Conservation (phyloP, 2,797 vertebrate species). For the Dendrocincla fuliginosa region DNA sequence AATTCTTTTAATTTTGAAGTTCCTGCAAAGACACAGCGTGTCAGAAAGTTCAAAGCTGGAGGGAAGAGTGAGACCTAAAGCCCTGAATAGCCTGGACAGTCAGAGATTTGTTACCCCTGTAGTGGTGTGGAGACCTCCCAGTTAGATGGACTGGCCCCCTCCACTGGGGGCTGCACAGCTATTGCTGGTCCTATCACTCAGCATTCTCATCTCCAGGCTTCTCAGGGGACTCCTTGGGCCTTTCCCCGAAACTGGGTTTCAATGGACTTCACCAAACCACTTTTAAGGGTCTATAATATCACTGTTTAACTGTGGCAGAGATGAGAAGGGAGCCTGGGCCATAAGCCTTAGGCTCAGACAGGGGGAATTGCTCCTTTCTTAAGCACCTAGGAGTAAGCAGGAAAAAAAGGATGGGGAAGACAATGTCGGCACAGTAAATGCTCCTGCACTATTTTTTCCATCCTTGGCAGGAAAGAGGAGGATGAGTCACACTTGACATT, state of each 20-base stretch:
- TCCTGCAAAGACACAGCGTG: constrained; percentile 1
- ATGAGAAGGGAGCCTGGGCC: not conserved
- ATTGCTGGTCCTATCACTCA: not conserved
- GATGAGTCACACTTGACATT: not conserved
- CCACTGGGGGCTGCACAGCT: not conserved
- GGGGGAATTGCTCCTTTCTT: fast-evolving
- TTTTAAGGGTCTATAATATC: not conserved
- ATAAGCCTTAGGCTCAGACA: not conserved
- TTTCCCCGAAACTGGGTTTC: not conserved
- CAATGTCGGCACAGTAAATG: not conserved
- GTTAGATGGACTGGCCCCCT: not conserved
- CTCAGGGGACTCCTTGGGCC: not conserved
- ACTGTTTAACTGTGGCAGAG: not conserved
- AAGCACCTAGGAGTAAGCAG: not conserved
- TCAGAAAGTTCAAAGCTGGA: constrained; percentile 25
- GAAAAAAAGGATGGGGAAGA: not conserved
- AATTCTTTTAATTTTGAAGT: constrained; percentile 8
- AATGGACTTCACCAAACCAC: not conserved
- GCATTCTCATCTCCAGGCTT: not conserved
- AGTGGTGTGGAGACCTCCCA: not conserved
- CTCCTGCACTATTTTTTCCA: not conserved
- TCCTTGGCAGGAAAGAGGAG: not conserved
- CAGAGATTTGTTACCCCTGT: not conserved
- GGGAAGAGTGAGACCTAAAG: not conserved
- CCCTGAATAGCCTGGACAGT: not conserved